Conservation (phyloP, 2,797 vertebrate genomes). For the Lerista edwardsae region DNA sequence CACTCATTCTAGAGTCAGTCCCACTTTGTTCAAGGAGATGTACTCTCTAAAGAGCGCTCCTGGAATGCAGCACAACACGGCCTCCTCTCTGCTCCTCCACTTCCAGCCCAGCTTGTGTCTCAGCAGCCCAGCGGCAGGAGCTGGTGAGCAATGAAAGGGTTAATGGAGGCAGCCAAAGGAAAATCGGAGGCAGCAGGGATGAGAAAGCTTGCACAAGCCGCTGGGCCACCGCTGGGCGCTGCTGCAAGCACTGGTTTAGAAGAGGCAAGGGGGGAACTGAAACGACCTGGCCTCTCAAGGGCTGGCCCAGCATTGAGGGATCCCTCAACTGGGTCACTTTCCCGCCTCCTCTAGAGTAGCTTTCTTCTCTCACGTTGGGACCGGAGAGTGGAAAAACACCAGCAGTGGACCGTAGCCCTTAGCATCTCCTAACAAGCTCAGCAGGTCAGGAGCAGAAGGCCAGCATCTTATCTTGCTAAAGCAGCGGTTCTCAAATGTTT, state of each 20-base stretch:
- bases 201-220: constrained; percentile 37
- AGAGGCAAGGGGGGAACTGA: not conserved
- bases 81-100: not conserved
- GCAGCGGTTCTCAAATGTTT: no score
- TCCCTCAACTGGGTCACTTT: not conserved
- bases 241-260: constrained; percentile 27
- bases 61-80: not conserved
- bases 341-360: not conserved
- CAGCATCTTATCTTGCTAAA: no score
- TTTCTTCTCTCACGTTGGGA: not conserved
- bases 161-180: not conserved
- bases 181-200: constrained; percentile 26
- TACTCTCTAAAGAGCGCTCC: no score
- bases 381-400: not conserved
- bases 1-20: no score
- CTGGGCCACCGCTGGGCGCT: constrained; percentile 31
- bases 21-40: no score
- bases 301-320: not conserved
- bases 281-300: no score
- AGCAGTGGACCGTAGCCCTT: not conserved
- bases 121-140: not conserved
- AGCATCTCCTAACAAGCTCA: not conserved
- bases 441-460: not conserved
- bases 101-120: not conserved
- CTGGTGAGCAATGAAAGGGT: not conserved